phyloP scores from a whole-genome alignment of 1,140 invertebrate genomes.

The Gryon sp. region DNA sequence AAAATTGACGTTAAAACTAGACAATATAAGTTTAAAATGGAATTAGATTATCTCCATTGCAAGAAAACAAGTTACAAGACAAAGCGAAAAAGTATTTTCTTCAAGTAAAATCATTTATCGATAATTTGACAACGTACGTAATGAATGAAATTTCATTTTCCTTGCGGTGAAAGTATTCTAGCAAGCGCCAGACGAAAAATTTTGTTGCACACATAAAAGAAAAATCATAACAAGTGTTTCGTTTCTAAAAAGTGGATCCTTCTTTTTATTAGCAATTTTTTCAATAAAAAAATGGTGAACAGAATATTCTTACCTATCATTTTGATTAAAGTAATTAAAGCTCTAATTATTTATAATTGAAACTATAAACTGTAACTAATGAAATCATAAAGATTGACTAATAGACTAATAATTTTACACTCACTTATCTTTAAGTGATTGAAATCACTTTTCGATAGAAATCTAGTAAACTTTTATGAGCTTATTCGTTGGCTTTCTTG shows the following conservation, averaged over 20 bases:
- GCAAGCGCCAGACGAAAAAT: conserved; percentile 24
- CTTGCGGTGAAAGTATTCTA: conserved; percentile 8
- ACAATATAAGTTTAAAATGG: no score
- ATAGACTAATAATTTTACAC: conserved; percentile 34
- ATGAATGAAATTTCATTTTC: conserved; percentile 45
- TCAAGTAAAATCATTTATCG: conserved; percentile 4
- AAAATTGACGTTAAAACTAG: no score
- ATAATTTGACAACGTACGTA: conserved; percentile 12
- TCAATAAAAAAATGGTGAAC: no score
- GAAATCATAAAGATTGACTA: no score
- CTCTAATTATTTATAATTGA: no score
- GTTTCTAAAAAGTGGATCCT: background rate
- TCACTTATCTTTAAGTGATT: conserved; percentile 32
- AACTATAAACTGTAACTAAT: conserved; percentile 10
- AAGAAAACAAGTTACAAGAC: background rate
- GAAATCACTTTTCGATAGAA: conserved; percentile 27
- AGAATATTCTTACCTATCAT: no score
- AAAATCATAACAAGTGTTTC: conserved; percentile 10
- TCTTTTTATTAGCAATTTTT: no score
- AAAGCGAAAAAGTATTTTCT: conserved; percentile 10
- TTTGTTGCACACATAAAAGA: background rate
- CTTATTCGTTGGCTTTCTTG: conserved; percentile 30
- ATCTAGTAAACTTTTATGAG: conserved; percentile 33
- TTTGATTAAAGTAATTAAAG: no score
- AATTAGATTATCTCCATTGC: no score